Evolutionary conservation across 2,888 invertebrate genomes (phyloP).

Genomic region (Leptopilina myrica): DNA sequence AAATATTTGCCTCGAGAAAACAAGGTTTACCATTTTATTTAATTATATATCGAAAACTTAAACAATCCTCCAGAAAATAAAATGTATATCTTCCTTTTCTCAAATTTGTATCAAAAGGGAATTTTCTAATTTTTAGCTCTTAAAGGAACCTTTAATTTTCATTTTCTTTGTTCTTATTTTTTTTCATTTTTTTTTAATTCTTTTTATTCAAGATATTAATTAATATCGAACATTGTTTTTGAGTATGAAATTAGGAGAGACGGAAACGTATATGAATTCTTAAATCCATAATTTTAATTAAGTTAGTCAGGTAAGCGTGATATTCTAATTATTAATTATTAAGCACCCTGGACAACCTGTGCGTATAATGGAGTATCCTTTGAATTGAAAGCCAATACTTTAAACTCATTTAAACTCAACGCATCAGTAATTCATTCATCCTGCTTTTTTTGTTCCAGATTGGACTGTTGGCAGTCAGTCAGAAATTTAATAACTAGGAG

Average conservation of each 20-base stretch:
- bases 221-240: too few species aligned
- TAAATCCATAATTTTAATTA: slow-evolving; percentile 17
- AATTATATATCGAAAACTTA: too few species aligned
- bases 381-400: slow-evolving; percentile 23
- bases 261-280: neutral
- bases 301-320: slow-evolving; percentile 10
- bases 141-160: too few species aligned
- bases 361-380: slow-evolving; percentile 8
- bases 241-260: too few species aligned
- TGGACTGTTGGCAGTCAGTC: slow-evolving; percentile 14
- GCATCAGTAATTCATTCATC: slow-evolving; percentile 28
- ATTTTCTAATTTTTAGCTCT: too few species aligned
- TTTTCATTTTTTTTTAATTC: too few species aligned
- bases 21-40: neutral
- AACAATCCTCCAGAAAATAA: too few species aligned
- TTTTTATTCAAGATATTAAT: too few species aligned
- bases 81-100: too few species aligned
- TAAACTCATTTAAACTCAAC: slow-evolving; percentile 31
- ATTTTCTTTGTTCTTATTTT: too few species aligned
- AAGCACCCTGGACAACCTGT: slow-evolving; percentile 12
- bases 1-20: neutral
- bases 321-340: slow-evolving; percentile 29
- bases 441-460: slow-evolving; percentile 36
- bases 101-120: too few species aligned
- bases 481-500: slow-evolving; percentile 28